phyloP scores from a whole-genome alignment of 2,797 vertebrate species.

The Tympanoctomys barrerae region DNA sequence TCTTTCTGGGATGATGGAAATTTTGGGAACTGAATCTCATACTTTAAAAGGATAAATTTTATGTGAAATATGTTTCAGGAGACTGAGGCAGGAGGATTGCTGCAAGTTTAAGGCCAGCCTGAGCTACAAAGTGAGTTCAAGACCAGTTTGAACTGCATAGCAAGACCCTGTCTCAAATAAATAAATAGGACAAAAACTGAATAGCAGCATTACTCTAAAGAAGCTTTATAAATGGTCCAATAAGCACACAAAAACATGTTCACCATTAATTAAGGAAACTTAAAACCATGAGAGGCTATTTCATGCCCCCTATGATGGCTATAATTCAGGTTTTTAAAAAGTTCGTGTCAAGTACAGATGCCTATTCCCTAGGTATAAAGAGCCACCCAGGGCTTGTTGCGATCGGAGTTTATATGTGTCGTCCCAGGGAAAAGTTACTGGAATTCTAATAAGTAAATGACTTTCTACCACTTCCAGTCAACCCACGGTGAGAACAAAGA shows the following conservation, averaged over 20 bases:
- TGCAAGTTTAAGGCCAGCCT: too few relatives aligned
- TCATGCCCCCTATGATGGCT: neutral
- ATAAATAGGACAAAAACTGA: neutral
- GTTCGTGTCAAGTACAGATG: neutral
- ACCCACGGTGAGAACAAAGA: neutral
- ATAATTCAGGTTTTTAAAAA: neutral
- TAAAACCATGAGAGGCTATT: neutral
- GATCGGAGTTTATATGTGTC: neutral
- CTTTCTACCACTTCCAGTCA: neutral
- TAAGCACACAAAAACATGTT: neutral
- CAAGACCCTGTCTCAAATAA: too few relatives aligned
- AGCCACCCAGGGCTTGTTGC: neutral
- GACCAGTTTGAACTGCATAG: too few relatives aligned
- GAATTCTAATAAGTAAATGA: neutral
- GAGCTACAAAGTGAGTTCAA: too few relatives aligned
- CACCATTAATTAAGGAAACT: neutral
- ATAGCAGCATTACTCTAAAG: neutral
- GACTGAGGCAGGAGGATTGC: too few relatives aligned
- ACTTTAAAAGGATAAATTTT: neutral
- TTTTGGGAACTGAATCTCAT: conserved; percentile 1
- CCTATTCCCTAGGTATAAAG: neutral
- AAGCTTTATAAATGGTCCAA: neutral
- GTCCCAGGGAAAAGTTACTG: neutral
- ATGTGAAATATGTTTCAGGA: neutral
- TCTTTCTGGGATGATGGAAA: neutral